These are phyloP conservation scores for Patiria miniata DNA, from an alignment of 35 echinoderm and acorn worm genomes.

Conservation along the genomic window DNA sequence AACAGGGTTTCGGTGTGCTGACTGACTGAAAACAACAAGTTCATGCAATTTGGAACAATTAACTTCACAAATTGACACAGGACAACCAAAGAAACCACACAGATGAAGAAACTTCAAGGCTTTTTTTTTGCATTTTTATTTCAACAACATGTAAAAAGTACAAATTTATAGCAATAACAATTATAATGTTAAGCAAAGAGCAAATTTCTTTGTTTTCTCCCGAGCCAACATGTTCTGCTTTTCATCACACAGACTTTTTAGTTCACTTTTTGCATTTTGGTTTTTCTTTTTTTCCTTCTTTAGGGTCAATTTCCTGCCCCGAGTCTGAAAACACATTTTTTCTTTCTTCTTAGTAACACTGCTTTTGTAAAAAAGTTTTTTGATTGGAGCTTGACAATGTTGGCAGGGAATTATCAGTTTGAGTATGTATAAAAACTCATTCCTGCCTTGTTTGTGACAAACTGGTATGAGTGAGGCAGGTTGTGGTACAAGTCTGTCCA, in stretches of 20 bases:
- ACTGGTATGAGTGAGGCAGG: no score
- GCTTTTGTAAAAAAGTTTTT: not conserved
- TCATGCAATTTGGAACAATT: conserved; percentile 25
- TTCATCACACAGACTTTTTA: conserved; percentile 26
- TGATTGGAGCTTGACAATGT: not conserved
- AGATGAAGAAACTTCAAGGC: not conserved
- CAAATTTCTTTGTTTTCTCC: conserved; percentile 37
- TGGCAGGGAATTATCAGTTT: conserved; percentile 5
- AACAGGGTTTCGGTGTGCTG: conserved; percentile 9
- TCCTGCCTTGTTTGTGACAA: not conserved
- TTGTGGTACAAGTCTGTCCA: no score
- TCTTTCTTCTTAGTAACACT: not conserved
- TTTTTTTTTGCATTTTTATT: conserved; percentile 53
- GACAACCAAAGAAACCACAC: not conserved
- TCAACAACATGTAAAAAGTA: conserved; percentile 62
- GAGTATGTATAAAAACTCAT: conserved; percentile 25
- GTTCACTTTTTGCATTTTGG: not conserved
- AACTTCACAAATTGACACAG: conserved; percentile 9
- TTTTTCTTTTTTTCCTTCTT: not conserved
- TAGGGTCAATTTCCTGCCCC: not conserved
- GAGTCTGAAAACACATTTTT: not conserved
- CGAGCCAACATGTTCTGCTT: not conserved
- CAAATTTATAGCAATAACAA: conserved; percentile 56
- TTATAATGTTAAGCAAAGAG: conserved; percentile 55
- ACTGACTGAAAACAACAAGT: conserved; percentile 29